Evolutionary conservation across 2,113 vertebrate genomes (phyloP).

Genomic region (human (Homo sapiens)): GRCh38 chr12:97356501-97357000

Average conservation of each 20-base stretch:
- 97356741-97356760: neutral
- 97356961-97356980: slow-evolving; percentile 65
- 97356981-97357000: slow-evolving; percentile 70
- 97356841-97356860: neutral
- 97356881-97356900: neutral
- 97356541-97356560: neutral
- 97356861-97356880: neutral
- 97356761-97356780: neutral
- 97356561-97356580: neutral
- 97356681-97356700: neutral
- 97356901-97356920: slow-evolving; percentile 54
- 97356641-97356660: neutral
- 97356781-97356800: neutral
- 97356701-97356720: neutral
- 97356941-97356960: slow-evolving; percentile 54
- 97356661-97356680: neutral
- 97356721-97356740: neutral
- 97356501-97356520: slow-evolving; percentile 11
- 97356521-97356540: neutral
- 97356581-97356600: neutral
- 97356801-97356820: neutral
- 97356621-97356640: neutral
- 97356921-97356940: slow-evolving; percentile 63
- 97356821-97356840: neutral
- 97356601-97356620: neutral